phyloP scores from a whole-genome alignment of 2,113 vertebrate species.

The Podarcis raffonei region DNA sequence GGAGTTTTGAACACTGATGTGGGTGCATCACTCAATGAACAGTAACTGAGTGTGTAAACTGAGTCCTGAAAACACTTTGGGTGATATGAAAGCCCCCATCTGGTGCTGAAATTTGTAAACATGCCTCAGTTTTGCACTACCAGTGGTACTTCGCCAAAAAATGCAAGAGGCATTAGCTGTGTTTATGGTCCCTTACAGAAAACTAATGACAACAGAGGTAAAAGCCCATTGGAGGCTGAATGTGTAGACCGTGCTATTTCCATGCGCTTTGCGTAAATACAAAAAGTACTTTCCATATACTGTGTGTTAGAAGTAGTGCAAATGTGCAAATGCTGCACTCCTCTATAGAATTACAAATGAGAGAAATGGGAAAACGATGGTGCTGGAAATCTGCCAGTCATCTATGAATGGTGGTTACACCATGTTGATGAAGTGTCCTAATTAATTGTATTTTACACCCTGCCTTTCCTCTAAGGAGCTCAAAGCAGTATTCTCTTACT shows the following conservation, averaged over 20 bases:
- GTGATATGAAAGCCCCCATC: neutral
- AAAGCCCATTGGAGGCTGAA: neutral
- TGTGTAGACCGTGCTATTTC: neutral
- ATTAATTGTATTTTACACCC: neutral
- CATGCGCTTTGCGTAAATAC: neutral
- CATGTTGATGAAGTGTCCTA: neutral
- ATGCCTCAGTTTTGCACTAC: no score
- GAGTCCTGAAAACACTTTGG: neutral
- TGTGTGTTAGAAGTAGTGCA: neutral
- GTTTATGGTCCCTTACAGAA: no score
- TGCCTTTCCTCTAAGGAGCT: neutral
- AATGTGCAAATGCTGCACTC: neutral
- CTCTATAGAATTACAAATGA: neutral
- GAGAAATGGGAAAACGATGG: neutral
- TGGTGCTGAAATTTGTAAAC: neutral
- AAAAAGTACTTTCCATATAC: neutral
- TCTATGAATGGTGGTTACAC: neutral
- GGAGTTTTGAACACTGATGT: no score
- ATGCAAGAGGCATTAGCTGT: neutral
- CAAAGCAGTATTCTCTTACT: neutral
- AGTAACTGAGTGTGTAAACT: neutral
- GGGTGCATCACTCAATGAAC: neutral
- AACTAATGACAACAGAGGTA: neutral
- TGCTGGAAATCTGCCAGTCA: neutral
- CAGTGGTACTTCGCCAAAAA: neutral